Percentiles rank a stretch among this genome's conserved stretches.
Evolutionary conservation across 2,888 invertebrate species (phyloP).

Genomic region (Lypha dubia): DNA sequence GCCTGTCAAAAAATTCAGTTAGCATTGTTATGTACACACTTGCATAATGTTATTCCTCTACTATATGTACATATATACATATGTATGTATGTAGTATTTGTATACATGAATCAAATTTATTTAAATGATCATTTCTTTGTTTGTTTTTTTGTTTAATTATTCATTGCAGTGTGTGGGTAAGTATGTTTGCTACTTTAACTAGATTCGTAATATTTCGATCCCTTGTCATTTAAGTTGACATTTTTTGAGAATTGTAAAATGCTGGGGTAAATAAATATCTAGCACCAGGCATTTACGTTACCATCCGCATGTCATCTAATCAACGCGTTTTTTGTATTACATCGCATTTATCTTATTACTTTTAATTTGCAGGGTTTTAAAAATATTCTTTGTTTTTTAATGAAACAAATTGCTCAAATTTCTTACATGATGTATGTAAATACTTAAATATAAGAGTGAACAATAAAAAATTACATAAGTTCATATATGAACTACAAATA

Average conservation of each 20-base stretch:
- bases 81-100: slow-evolving; percentile 18
- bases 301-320: slow-evolving; percentile 67
- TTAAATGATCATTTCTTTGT: slow-evolving; percentile 22
- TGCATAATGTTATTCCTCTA: too few species aligned
- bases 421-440: background rate
- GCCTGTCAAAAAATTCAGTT: slow-evolving; percentile 54
- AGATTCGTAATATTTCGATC: slow-evolving; percentile 38
- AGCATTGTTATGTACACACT: slow-evolving; percentile 51
- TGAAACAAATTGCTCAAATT: background rate
- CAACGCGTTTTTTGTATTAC: slow-evolving; percentile 59
- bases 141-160: slow-evolving; percentile 14
- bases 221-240: slow-evolving; percentile 66
- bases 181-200: slow-evolving; percentile 14
- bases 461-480: too few species aligned
- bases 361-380: slow-evolving; percentile 74
- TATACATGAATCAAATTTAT: slow-evolving; percentile 42
- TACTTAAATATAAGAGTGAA: too few species aligned
- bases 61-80: slow-evolving; percentile 9
- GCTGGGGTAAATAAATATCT: slow-evolving; percentile 20
- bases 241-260: slow-evolving; percentile 43
- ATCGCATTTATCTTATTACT: slow-evolving; percentile 54
- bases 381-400: slow-evolving; percentile 71
- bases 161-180: background rate
- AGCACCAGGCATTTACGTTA: slow-evolving; percentile 54
- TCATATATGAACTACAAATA: too few species aligned